Percentiles rank a stretch among this genome's conserved stretches.
Conservation (phyloP, 2,797 vertebrate species). For the Botia almorhae region DNA sequence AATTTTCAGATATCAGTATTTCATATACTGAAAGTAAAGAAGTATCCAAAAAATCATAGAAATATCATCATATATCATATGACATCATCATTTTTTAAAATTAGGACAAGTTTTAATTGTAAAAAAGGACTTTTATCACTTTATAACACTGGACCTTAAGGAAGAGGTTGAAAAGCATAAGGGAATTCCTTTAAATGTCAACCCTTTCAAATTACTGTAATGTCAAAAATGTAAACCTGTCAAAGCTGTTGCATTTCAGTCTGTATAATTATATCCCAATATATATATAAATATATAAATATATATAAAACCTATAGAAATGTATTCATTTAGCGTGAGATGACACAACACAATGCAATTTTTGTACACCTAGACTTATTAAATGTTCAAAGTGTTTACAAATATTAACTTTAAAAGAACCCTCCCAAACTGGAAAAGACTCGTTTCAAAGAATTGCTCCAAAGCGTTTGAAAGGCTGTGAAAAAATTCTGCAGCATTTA, state of each 20-base stretch:
- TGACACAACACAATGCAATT: no score
- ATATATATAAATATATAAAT: conserved; percentile 1
- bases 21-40: no score
- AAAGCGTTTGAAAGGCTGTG: not conserved
- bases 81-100: not conserved
- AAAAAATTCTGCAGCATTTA: not conserved
- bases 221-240: not conserved
- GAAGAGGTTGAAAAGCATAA: not conserved
- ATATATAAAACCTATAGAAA: no score
- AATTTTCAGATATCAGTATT: no score
- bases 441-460: not conserved
- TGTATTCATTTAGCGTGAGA: no score
- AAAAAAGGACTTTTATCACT: not conserved
- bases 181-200: not conserved
- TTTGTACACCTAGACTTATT: no score
- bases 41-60: no score
- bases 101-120: no score
- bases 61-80: not conserved
- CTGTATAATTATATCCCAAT: no score
- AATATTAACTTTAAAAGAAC: no score
- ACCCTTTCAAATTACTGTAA: not conserved
- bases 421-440: no score
- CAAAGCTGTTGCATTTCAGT: not conserved
- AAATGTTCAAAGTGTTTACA: no score
- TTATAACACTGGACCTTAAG: not conserved